Base-by-base conservation (phyloP, 2,888 invertebrate species). In the Papilio demoleus region DNA sequence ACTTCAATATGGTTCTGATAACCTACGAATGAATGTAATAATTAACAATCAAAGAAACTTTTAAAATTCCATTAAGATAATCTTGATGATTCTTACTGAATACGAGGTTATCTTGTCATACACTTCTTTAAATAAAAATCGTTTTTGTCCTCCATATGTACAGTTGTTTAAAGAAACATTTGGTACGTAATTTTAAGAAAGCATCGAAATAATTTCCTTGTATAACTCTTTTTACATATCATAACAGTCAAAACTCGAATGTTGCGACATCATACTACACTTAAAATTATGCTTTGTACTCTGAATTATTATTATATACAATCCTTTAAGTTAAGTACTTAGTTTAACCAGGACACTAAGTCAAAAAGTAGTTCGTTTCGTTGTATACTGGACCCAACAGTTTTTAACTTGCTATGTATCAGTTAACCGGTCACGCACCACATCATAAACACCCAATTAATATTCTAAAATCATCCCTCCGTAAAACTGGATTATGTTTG, bases 391-490 rank as follows among this genome's bases (percentile, higher is more conserved):
- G 40, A 17, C n/a, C 42, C 2, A n/a, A 40, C 40, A 17, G 6
- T 27, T 27, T 6, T 31, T 31, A 31, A 3, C 53, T 12, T 0
- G 1, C 1, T n/a, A 8, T 27, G 1, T 50, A 24, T 14, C 27
- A 24, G 4, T n/a, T n/a, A 27, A 53, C n/a, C 27, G 53, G 31
- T n/a, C 53, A 27, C 27, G 17, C n/a, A 31, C n/a, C n/a, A 27
- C 14, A 56, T 31, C 27, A 56, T 56, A 56, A 56, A 56, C 53
- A 56, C 53, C 40, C 11, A 80, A 82, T 82, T 82, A 82, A 83
- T 83, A 81, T 82, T 77, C 79, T 77, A 79, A 81, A 84, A 64
- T 82, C 79, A 79, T 75, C 70, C 75, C 74, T 76, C 77, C 77
- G 83, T 85, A 81, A 83, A 76, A 78, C 72, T 71, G 67, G 71